Percentiles rank a stretch among this genome's conserved stretches.
Conservation (phyloP, 2,797 vertebrate species). For the Hippoglossus hippoglossus region DNA sequence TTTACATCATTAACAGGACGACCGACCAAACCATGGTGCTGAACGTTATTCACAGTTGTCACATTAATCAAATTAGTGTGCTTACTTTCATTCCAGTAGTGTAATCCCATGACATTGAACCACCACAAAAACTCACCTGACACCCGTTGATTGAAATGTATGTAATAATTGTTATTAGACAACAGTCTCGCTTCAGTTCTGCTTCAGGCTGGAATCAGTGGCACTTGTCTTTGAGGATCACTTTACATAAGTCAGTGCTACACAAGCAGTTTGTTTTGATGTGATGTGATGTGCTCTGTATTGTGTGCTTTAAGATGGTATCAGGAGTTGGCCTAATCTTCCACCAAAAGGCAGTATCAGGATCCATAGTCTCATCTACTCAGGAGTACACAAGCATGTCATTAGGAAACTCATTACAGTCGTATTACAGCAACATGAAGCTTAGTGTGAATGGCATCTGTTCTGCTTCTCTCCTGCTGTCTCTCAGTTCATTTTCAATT, state of each 20-base stretch:
- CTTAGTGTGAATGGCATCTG: conserved; percentile 29
- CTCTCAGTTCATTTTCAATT: conserved; percentile 23
- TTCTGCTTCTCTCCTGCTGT: conserved; percentile 14
- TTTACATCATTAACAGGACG: background rate
- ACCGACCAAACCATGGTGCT: background rate
- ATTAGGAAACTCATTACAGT: conserved; percentile 33
- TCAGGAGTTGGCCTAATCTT: conserved; percentile 62
- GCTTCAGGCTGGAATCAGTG: conserved; percentile 59
- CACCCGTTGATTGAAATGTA: conserved; percentile 60
- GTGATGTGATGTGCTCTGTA: conserved; percentile 14
- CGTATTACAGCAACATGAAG: conserved; percentile 22
- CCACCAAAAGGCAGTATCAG: conserved; percentile 20
- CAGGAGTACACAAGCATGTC: conserved; percentile 31
- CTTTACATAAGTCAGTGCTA: conserved; percentile 51
- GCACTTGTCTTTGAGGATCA: conserved; percentile 62
- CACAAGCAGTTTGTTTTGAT: conserved; percentile 41
- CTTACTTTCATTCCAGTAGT: background rate
- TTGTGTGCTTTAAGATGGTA: conserved; percentile 39
- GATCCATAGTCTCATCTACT: conserved; percentile 28
- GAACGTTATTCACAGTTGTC: background rate
- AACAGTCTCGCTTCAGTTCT: conserved; percentile 29
- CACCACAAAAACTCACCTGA: conserved; percentile 42
- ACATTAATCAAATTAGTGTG: background rate
- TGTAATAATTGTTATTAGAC: conserved; percentile 72
- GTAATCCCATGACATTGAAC: conserved; percentile 1